A percentile compares a stretch with the other conserved stretches of the same genome.
phyloP scores from a whole-genome alignment of 2,797 vertebrate genomes.

The Phrynocephalus guinanensis region DNA sequence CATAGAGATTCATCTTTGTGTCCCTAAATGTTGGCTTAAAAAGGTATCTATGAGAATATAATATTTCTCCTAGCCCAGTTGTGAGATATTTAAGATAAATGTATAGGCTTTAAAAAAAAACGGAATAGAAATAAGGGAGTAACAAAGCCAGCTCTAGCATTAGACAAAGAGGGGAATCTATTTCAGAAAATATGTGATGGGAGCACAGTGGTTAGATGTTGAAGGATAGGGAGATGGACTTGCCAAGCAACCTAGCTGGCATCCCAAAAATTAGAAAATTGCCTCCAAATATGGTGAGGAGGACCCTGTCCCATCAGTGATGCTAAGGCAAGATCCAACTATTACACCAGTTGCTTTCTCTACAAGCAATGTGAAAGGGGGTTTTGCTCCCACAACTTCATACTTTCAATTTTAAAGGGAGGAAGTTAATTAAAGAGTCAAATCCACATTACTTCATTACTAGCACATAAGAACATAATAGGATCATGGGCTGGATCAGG shows the following conservation, averaged over 20 bases:
- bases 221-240: background rate
- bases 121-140: background rate
- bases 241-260: background rate
- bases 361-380: too few relatives aligned
- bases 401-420: too few relatives aligned
- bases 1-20: background rate
- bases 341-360: background rate
- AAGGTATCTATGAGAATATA: background rate
- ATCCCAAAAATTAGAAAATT: background rate
- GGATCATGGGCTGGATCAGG: too few relatives aligned
- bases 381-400: too few relatives aligned
- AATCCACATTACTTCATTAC: background rate
- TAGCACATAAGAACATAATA: too few relatives aligned
- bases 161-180: background rate
- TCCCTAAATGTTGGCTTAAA: background rate
- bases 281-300: background rate
- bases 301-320: background rate
- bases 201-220: background rate
- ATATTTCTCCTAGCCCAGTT: background rate
- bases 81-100: background rate
- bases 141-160: background rate
- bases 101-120: too few relatives aligned
- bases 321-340: background rate
- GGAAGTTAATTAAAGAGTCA: too few relatives aligned
- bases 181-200: background rate